A percentile compares a stretch with the other conserved stretches of the same genome.
Evolutionary conservation across 2,113 vertebrate genomes (phyloP).

Genomic region (Salvelinus alpinus): DNA sequence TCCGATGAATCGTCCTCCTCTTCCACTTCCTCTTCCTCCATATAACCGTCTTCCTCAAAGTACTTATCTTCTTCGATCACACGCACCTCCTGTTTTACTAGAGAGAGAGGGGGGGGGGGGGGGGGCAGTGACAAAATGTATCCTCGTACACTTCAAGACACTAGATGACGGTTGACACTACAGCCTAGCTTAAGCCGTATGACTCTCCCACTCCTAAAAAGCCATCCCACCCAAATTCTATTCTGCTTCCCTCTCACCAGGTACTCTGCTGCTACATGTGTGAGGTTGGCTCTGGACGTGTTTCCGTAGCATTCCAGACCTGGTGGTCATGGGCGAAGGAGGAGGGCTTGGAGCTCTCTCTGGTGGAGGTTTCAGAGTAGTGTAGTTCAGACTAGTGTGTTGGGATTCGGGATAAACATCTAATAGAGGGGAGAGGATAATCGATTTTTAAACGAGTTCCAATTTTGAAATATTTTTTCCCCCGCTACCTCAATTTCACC

Average conservation of each 20-base stretch:
- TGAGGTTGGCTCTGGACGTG: conserved; percentile 47
- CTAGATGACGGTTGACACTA: neutral
- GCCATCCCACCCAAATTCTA: neutral
- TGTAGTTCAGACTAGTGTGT: conserved; percentile 11
- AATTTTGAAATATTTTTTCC: neutral
- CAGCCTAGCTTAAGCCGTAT: neutral
- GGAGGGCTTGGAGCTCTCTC: conserved; percentile 45
- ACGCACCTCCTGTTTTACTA: conserved; percentile 68
- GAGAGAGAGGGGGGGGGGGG: neutral
- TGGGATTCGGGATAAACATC: conserved; percentile 56
- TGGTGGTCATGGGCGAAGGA: conserved; percentile 71
- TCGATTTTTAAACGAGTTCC: no score
- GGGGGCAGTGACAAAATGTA: neutral
- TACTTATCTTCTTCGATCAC: conserved; percentile 65
- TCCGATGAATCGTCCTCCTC: conserved; percentile 59
- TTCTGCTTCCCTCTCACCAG: conserved; percentile 49
- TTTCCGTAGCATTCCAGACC: conserved; percentile 69
- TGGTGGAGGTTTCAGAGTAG: conserved; percentile 70
- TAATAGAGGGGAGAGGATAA: conserved; percentile 1
- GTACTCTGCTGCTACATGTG: conserved; percentile 43
- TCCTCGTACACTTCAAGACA: neutral
- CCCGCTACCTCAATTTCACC: neutral
- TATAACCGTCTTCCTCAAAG: conserved; percentile 71
- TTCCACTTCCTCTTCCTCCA: conserved; percentile 68
- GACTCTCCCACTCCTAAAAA: neutral